Evolutionary conservation across 1,140 invertebrate genomes (phyloP).

Genomic region (Camponotus floridanus): DNA sequence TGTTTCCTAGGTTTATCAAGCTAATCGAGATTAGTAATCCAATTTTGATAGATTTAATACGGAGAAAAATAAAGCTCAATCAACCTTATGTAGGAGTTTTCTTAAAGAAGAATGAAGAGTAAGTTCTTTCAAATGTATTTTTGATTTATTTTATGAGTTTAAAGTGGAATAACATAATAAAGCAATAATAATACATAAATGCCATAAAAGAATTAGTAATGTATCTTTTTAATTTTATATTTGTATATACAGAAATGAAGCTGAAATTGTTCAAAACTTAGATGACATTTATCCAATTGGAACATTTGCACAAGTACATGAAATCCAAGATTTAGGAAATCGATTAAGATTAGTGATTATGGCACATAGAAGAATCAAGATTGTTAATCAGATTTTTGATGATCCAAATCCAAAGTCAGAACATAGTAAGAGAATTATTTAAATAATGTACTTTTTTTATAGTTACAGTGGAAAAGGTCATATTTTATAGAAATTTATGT

Average conservation of each 20-base stretch:
- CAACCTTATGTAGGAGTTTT: constrained; percentile 99
- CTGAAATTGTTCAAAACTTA: constrained; percentile 94
- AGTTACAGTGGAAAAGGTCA: neutral
- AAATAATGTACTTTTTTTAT: neutral
- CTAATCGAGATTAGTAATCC: constrained; percentile 97
- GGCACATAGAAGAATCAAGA: constrained; percentile 95
- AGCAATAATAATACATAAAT: neutral
- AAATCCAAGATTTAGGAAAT: constrained; percentile 98
- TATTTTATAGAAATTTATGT: constrained; percentile 13
- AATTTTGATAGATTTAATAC: constrained; percentile 95
- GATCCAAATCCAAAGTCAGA: constrained; percentile 88
- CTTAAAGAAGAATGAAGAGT: constrained; percentile 96
- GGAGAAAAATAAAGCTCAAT: constrained; percentile 97
- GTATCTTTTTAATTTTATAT: neutral
- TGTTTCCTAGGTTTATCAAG: constrained; percentile 99
- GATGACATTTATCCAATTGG: constrained; percentile 97
- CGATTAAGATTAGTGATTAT: constrained; percentile 96
- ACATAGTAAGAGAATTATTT: constrained; percentile 76
- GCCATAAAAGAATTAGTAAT: neutral
- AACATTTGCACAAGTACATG: constrained; percentile 99
- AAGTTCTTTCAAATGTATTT: constrained; percentile 77
- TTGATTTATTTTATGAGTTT: neutral
- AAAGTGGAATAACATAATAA: neutral
- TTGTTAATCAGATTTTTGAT: constrained; percentile 92
- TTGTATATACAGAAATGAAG: constrained; percentile 89